Base-by-base conservation (phyloP, 1,140 invertebrate species). In the Ostrea denselamellosa region DNA sequence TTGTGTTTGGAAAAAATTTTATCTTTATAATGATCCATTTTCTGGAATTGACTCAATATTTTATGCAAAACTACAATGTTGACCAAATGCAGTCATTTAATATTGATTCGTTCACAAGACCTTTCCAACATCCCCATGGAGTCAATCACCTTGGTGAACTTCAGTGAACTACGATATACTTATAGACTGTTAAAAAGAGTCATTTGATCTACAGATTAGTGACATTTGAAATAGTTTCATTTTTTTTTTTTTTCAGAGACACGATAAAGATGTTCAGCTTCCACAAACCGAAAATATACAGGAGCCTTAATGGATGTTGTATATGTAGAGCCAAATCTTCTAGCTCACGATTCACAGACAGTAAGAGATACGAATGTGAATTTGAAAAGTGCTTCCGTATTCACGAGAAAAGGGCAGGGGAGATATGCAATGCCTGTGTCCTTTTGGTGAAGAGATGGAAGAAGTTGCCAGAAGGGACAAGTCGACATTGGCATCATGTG, bases 401-500 rank as follows among this genome's bases (percentile, higher is more conserved):
- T 51, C 91, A 87, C 17, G 95, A 97, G 82, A 96, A 96, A 56
- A 95, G 97, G 25, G 96, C 97, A 71, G 97, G 97, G 12, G 97
- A 98, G 94, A 98, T 98, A 88, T 98, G 97, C 94, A 98, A 98
- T 95, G 97, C 97, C 8, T 98, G 97, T 94, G 97, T 98, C 1
- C 95, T 98, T 25, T 94, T 98, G 71, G 97, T 98, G 0, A 98
- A 98, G 93, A 94, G 97, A 86, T 98, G 97, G 96, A 98, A 98
- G 94, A 97, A 98, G 91, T 94, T 98, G 87, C 97, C 97, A 19
- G 94, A 96, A 34, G 97, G 97, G 86, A 97, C 97, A 89, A 96
- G 96, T 90, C 95, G 97, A 34, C 97, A 98, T 94, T 98, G 97
- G 97, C 96, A 96, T 93, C 97, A 98, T 95, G 97, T 98, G 95